These are phyloP conservation scores for Pristionchus japonicus DNA, from an alignment of 2,888 invertebrate species.

Conservation along the genomic window DNA sequence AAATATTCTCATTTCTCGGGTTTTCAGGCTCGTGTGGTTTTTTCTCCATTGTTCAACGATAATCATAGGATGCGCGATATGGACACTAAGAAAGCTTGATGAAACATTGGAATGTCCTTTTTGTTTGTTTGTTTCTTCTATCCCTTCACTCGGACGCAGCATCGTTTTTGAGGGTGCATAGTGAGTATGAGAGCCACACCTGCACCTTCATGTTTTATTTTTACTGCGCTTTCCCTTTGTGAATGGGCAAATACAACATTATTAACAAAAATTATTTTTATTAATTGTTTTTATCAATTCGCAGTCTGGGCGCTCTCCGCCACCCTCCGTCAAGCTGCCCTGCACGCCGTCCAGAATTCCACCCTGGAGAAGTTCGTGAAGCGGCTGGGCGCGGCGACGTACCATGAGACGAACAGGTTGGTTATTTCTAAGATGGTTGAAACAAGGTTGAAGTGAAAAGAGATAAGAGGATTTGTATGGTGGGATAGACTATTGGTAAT, in stretches of 20 bases:
- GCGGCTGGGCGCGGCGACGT: conserved; percentile 61
- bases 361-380: conserved; percentile 64
- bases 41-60: too few species aligned
- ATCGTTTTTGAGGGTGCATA: too few species aligned
- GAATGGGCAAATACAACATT: not conserved
- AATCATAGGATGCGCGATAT: not conserved
- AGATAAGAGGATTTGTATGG: too few species aligned
- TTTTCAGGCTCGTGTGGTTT: too few species aligned
- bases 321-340: conserved; percentile 57
- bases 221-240: too few species aligned
- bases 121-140: not conserved
- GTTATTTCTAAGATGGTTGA: too few species aligned
- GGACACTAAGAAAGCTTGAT: not conserved
- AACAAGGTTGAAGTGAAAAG: too few species aligned
- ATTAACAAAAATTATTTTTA: not conserved
- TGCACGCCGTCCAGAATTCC: conserved; percentile 60
- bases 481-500: too few species aligned
- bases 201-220: too few species aligned
- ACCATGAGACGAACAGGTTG: conserved; percentile 44
- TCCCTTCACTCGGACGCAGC: too few species aligned
- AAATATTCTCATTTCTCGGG: too few species aligned
- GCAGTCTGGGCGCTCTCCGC: conserved; percentile 40
- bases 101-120: not conserved
- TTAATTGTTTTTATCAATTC: not conserved
- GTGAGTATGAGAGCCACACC: too few species aligned